Base-by-base conservation (phyloP, 2,113 vertebrate genomes). In the Collichthys lucidus region DNA sequence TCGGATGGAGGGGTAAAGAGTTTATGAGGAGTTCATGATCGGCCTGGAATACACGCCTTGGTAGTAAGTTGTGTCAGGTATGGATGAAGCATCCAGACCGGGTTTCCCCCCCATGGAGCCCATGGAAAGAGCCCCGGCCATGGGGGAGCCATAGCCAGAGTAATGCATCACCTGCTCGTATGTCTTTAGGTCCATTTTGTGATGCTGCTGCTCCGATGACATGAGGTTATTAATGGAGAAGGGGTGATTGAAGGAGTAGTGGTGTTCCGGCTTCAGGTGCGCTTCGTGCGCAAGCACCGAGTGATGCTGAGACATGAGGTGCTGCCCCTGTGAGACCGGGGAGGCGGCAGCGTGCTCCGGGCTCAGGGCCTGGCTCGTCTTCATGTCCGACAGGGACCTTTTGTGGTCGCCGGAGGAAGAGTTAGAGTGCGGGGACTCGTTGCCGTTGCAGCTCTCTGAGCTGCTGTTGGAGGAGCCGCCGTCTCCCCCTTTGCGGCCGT, bases 131-230 rank as follows among this genome's bases (percentile, higher is more conserved):
- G 97, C 96, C 56, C 97, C 96, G 0, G 98, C 89, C 97, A 99
- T 97, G 17, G 98, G 97, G 5, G 98, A 99, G 20, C 96, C 96
- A 0, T 99, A 99, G 67, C 97, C 97, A 0, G 97, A 96, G 88
- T 99, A 99, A 88, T 98, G 98, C 98, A 99, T 98, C 94, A 98
- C 98, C 95, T 99, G 98, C 94, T 99, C 98, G 9, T 99, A 99
- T 82, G 98, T 96, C 93, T 99, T 99, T 91, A 99, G 95, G 97
- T 99, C 98, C 97, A 99, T 98, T 98, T 99, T 99, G 88, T 97
- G 97, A 84, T 98, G 98, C 90, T 98, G 98, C 91, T 99, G 98
- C 94, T 99, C 97, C 0, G 97, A 96, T 12, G 98, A 99, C 98
- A 99, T 99, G 89, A 99, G 96, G 93, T 99, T 99, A 78, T 98